Evolutionary conservation across 2,797 vertebrate species (phyloP), one percentile per base, ranked within the genome.

Genomic region (Notolabrus celidotus): DNA sequence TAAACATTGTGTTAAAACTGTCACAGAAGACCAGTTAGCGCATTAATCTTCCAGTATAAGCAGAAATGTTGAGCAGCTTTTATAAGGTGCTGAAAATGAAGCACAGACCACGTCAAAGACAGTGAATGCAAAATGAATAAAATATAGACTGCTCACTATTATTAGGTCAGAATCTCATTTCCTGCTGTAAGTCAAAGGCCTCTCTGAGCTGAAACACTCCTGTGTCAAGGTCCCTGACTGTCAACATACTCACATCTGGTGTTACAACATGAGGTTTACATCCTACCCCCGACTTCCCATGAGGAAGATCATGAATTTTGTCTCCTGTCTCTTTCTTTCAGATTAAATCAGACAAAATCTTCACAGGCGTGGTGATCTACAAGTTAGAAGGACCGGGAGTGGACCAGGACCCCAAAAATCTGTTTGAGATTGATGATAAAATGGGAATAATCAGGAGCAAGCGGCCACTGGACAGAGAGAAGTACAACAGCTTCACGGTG

Each of bases 271-370:
- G 22, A 66, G 68, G n/a, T 74, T 79, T 67, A 41, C 54, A 67
- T 47, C 29, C 69, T 3, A 7, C 62, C 55, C 55, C 56, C 45
- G 17, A 10, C 23, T 39, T 55, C 65, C 58, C 67, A 10, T 27
- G 43, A 64, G 65, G 55, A 64, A 76, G 47, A 72, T 70, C 47
- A 67, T 49, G 38, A 54, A 20, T 77, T 46, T 64, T 33, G 59
- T 61, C 34, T 79, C 34, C 41, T 61, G 34, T 79, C 39, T 76
- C 49, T 80, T 3, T 76, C 33, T 83, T 12, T 12, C 34, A 99
- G 98, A 98, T 99, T 85, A 99, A 98, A 86, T 99, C 98, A 0
- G 98, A 99, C 93, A 99, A 98, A 88, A 92, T 96, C 80, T 95
- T 95, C 54, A 94, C 92, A 0, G 96, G 96, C 0, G 93, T 96